Percentiles rank a stretch among this genome's conserved stretches.
These are phyloP conservation scores for Macrotrachela quadricornifera DNA, from an alignment of 1,140 invertebrate genomes.

Conservation along the genomic window DNA sequence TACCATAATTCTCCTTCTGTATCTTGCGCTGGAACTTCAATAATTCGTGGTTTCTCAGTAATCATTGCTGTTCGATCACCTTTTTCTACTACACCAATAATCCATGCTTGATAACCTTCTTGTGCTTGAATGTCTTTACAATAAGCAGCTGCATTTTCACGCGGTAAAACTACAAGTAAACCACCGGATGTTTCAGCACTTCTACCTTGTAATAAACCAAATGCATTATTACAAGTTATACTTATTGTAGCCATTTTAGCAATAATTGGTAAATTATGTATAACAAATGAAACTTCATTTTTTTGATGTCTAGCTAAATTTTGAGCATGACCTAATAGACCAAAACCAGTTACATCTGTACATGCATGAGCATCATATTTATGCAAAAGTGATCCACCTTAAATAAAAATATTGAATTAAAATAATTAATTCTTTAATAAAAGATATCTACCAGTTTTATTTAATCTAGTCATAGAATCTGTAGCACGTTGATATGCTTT, in stretches of 20 bases:
- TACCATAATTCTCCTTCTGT: slow-evolving; percentile 51
- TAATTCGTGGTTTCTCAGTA: slow-evolving; percentile 88
- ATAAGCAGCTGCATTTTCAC: slow-evolving; percentile 81
- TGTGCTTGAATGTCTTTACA: slow-evolving; percentile 84
- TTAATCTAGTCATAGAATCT: slow-evolving; percentile 87
- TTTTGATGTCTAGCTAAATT: slow-evolving; percentile 84
- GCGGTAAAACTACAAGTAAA: slow-evolving; percentile 50
- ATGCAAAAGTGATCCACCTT: slow-evolving; percentile 67
- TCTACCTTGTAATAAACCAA: slow-evolving; percentile 58
- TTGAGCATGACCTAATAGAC: slow-evolving; percentile 80
- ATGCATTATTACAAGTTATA: slow-evolving; percentile 52
- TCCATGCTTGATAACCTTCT: slow-evolving; percentile 94
- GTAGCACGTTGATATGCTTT: slow-evolving; percentile 90
- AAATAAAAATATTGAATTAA: too few species aligned
- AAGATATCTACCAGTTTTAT: slow-evolving; percentile 43
- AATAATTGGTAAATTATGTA: slow-evolving; percentile 86
- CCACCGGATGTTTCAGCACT: slow-evolving; percentile 42
- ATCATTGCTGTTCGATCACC: slow-evolving; percentile 81
- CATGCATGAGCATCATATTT: slow-evolving; percentile 93
- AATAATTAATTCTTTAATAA: too few species aligned
- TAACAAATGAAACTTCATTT: slow-evolving; percentile 88
- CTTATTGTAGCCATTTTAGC: slow-evolving; percentile 83
- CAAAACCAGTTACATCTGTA: slow-evolving; percentile 90
- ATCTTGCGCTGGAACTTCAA: slow-evolving; percentile 85
- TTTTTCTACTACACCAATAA: slow-evolving; percentile 92